Percentiles rank a stretch among this genome's conserved stretches.
phyloP scores from a whole-genome alignment of 2,113 vertebrate genomes.

The Ammodramus savannarum region DNA sequence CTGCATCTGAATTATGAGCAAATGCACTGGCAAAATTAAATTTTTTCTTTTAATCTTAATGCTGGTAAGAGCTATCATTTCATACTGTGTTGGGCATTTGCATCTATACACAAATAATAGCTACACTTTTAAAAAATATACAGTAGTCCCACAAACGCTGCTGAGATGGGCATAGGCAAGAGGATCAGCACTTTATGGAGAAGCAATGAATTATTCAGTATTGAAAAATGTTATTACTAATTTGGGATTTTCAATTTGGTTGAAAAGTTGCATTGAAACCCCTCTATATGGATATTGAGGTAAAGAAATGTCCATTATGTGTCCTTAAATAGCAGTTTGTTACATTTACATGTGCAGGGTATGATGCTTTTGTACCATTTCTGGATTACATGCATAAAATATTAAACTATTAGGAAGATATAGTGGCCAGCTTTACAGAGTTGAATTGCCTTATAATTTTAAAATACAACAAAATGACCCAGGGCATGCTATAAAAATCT shows the following conservation, averaged over 20 bases:
- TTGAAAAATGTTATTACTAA: conserved; percentile 7
- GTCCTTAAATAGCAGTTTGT: conserved; percentile 17
- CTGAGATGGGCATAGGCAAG: not conserved
- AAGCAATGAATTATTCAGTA: not conserved
- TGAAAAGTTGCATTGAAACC: not conserved
- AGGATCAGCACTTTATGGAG: not conserved
- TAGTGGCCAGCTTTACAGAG: not conserved
- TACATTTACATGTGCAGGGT: not conserved
- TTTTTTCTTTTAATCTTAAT: not conserved
- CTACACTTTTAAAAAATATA: not conserved
- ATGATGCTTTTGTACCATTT: not conserved
- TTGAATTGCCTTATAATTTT: conserved; percentile 37
- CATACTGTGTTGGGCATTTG: not conserved
- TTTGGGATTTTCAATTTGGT: not conserved
- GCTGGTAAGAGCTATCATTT: not conserved
- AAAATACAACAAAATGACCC: conserved; percentile 36
- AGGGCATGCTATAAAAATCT: conserved; percentile 19
- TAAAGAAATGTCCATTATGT: not conserved
- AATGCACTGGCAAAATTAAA: not conserved
- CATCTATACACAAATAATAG: not conserved
- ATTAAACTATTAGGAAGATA: not conserved
- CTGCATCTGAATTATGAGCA: conserved; percentile 34
- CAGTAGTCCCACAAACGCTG: not conserved
- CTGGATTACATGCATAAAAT: conserved; percentile 27
- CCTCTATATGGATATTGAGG: not conserved